phyloP scores from a whole-genome alignment of 2,888 invertebrate species.

The Drosophila peninsularis region DNA sequence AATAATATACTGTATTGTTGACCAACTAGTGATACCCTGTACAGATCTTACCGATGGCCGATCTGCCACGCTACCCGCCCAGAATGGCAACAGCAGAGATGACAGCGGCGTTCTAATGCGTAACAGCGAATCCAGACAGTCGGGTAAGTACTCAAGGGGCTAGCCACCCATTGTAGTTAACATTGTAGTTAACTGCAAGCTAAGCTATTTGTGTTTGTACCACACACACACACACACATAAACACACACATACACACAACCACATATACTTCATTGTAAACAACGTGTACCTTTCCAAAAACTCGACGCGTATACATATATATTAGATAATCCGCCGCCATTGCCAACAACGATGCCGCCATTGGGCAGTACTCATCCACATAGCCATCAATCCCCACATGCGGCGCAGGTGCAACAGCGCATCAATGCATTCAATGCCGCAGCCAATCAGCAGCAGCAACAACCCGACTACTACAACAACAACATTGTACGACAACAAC shows the following conservation, averaged over 20 bases:
- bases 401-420: constrained; percentile 81
- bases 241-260: constrained; percentile 18
- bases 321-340: constrained; percentile 84
- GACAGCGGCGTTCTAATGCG: constrained; percentile 77
- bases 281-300: constrained; percentile 50
- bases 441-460: constrained; percentile 63
- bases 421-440: constrained; percentile 81
- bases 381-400: constrained; percentile 52
- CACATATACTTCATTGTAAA: constrained; percentile 49
- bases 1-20: background rate
- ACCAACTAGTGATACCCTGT: background rate
- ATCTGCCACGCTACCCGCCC: constrained; percentile 80
- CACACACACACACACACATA: constrained; percentile 44
- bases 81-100: constrained; percentile 83
- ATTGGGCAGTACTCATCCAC: constrained; percentile 59
- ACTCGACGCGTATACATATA: constrained; percentile 29
- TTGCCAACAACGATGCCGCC: constrained; percentile 85
- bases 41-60: constrained; percentile 79
- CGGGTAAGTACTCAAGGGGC: constrained; percentile 73
- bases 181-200: constrained; percentile 33
- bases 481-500: constrained; percentile 53
- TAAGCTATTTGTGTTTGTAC: constrained; percentile 51
- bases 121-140: constrained; percentile 82
- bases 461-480: constrained; percentile 65
- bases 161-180: constrained; percentile 21